Conservation (phyloP, 2,797 vertebrate genomes). For the Semotilus atromaculatus region DNA sequence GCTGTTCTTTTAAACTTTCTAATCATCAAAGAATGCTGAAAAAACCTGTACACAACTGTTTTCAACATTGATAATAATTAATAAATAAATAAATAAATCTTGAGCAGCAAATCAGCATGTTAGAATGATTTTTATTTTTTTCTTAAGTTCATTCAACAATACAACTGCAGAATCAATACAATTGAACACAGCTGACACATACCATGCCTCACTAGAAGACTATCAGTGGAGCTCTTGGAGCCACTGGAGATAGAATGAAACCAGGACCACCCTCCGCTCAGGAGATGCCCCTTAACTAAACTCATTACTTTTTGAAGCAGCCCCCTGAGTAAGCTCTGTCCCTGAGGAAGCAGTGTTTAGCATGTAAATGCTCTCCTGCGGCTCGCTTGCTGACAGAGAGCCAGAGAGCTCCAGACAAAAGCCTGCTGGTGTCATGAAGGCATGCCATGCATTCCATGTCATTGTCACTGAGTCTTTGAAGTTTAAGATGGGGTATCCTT, state of each 20-base stretch:
- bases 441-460: slow-evolving; percentile 63
- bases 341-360: slow-evolving; percentile 48
- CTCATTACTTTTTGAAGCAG: neutral
- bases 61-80: neutral
- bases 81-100: no score
- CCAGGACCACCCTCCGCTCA: slow-evolving; percentile 27
- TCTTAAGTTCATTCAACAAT: no score
- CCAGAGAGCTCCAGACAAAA: slow-evolving; percentile 45
- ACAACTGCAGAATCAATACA: neutral
- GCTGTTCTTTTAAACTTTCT: no score
- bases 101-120: neutral
- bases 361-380: slow-evolving; percentile 52
- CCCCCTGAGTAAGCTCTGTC: slow-evolving; percentile 9
- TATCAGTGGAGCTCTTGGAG: slow-evolving; percentile 26
- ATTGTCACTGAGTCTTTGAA: slow-evolving; percentile 57
- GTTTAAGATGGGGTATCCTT: slow-evolving; percentile 33
- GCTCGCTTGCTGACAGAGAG: slow-evolving; percentile 43
- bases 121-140: no score
- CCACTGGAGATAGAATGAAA: slow-evolving; percentile 35
- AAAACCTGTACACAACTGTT: no score
- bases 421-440: slow-evolving; percentile 63
- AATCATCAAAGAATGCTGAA: neutral
- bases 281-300: slow-evolving; percentile 29
- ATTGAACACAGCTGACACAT: slow-evolving; percentile 3
- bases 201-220: slow-evolving; percentile 42